Conservation (phyloP, 2,888 invertebrate species). For the Amorpha juglandis region DNA sequence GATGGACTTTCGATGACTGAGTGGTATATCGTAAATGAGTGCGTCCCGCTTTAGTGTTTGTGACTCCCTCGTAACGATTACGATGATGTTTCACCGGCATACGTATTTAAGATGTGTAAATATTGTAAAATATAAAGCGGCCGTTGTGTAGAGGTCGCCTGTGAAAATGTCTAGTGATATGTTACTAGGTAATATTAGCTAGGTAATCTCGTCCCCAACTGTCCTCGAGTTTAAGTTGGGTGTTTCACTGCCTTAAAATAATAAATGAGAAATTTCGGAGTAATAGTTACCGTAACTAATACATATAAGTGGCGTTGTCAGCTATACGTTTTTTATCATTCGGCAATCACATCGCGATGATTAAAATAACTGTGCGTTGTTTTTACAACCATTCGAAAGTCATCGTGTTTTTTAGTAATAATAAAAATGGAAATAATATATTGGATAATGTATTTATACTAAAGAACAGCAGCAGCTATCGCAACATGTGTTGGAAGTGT, state of each 20-base stretch:
- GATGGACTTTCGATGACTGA: constrained; percentile 83
- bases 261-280: constrained; percentile 69
- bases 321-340: constrained; percentile 63
- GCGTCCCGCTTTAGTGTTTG: constrained; percentile 73
- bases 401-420: background rate
- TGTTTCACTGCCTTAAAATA: constrained; percentile 84
- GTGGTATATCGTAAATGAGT: constrained; percentile 65
- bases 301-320: constrained; percentile 75
- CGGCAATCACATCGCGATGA: constrained; percentile 49
- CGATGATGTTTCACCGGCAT: constrained; percentile 63
- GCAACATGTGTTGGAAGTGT: constrained; percentile 45
- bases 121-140: constrained; percentile 81
- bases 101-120: constrained; percentile 80
- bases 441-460: background rate
- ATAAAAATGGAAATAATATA: constrained; percentile 18
- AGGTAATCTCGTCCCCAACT: constrained; percentile 84
- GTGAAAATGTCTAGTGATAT: constrained; percentile 82
- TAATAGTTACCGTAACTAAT: constrained; percentile 79
- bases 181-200: constrained; percentile 82
- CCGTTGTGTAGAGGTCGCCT: constrained; percentile 77
- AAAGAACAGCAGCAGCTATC: constrained; percentile 33
- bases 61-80: constrained; percentile 58
- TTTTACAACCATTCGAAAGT: constrained; percentile 1
- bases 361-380: constrained; percentile 38
- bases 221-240: constrained; percentile 83